Evolutionary conservation across 2,888 invertebrate genomes (phyloP).

Genomic region (Caenorhabditis virilis): DNA sequence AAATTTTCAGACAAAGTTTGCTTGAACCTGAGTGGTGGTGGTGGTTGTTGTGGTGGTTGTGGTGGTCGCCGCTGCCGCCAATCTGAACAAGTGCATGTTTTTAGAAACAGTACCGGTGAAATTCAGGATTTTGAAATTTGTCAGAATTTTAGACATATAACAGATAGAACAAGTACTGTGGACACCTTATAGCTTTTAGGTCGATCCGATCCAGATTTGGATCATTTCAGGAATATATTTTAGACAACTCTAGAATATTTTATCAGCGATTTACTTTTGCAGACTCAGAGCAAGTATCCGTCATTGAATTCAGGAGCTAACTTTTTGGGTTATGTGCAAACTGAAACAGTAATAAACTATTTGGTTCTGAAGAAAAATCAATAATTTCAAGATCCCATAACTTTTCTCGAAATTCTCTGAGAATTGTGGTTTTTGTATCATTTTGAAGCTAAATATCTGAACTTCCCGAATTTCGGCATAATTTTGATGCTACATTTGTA

Average conservation of each 20-base stretch:
- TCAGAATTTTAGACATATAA: no score
- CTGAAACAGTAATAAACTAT: no score
- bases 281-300: no score
- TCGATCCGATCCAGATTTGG: neutral
- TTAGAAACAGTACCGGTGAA: no score
- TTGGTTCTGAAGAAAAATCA: no score
- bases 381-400: no score
- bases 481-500: neutral
- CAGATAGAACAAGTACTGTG: no score
- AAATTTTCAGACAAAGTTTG: slow-evolving; percentile 26
- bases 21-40: slow-evolving; percentile 7
- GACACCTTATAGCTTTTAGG: neutral
- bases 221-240: no score
- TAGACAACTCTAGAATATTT: no score
- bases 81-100: slow-evolving; percentile 3
- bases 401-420: neutral
- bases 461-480: neutral
- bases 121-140: neutral
- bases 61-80: slow-evolving; percentile 11
- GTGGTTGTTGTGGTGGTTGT: slow-evolving; percentile 23
- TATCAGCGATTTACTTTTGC: no score
- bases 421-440: neutral
- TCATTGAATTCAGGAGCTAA: no score
- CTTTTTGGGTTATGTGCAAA: no score
- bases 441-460: neutral